Evolutionary conservation across 2,797 vertebrate species (phyloP).

Genomic region (Triplophysa yarkandensis): DNA sequence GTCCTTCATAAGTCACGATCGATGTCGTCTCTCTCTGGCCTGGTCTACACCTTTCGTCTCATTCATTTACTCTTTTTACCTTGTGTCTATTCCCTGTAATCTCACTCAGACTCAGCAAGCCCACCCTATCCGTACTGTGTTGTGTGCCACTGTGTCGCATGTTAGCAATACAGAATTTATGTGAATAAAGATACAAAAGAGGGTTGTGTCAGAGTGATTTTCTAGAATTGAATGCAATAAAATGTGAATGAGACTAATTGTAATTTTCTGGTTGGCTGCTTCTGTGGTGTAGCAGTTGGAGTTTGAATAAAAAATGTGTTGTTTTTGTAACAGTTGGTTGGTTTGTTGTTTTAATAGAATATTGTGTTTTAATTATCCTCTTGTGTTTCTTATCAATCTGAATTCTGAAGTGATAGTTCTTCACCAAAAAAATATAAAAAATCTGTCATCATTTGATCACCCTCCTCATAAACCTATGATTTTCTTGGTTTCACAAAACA

Average conservation of each 20-base stretch:
- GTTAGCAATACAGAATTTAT: background rate
- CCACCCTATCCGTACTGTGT: background rate
- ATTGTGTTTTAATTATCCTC: too few relatives aligned
- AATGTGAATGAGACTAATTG: background rate
- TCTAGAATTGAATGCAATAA: background rate
- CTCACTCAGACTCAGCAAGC: constrained; percentile 9
- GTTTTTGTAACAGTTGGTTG: background rate
- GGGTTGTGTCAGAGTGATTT: background rate
- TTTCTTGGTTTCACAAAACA: too few relatives aligned
- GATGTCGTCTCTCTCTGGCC: constrained; percentile 6
- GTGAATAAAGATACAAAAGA: background rate
- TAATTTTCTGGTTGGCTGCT: background rate
- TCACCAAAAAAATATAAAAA: too few relatives aligned
- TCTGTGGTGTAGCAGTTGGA: background rate
- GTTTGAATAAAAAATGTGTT: background rate
- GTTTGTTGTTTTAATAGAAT: background rate
- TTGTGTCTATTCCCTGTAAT: constrained; percentile 28
- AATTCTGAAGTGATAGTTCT: too few relatives aligned
- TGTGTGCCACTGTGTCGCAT: background rate
- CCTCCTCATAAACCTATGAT: too few relatives aligned
- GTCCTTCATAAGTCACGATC: constrained; percentile 39
- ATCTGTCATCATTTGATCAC: too few relatives aligned
- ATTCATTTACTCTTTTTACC: constrained; percentile 43
- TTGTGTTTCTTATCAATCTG: too few relatives aligned
- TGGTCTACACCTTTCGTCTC: constrained; percentile 23